Conservation (phyloP, 1,140 invertebrate species). For the Pygmarrhopalites habei region DNA sequence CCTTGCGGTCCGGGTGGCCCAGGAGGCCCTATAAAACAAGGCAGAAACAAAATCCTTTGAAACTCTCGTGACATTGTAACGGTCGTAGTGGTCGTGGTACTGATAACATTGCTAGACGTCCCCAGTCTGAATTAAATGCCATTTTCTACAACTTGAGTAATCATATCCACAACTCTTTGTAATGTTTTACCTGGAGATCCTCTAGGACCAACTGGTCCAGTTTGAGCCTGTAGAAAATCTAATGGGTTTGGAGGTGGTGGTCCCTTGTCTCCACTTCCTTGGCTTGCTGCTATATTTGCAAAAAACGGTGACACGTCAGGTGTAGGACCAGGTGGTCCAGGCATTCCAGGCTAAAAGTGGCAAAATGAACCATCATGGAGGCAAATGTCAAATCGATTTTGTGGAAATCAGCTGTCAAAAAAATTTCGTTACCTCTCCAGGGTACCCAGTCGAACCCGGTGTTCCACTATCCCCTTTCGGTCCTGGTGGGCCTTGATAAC, state of each 20-base stretch:
- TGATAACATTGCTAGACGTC: too few relatives aligned
- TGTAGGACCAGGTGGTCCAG: slow-evolving; percentile 59
- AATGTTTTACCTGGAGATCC: slow-evolving; percentile 40
- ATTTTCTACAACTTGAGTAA: too few relatives aligned
- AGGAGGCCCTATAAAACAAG: slow-evolving; percentile 52
- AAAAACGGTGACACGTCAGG: slow-evolving; percentile 53
- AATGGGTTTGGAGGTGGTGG: slow-evolving; percentile 56
- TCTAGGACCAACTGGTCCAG: slow-evolving; percentile 63
- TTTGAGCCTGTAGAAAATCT: slow-evolving; percentile 66
- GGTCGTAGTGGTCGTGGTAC: too few relatives aligned
- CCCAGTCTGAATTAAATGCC: too few relatives aligned
- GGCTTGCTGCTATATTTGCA: slow-evolving; percentile 56
- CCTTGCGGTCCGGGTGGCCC: slow-evolving; percentile 75
- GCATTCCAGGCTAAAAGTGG: slow-evolving; percentile 67
- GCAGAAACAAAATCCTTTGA: too few relatives aligned
- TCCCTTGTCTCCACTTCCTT: slow-evolving; percentile 65
- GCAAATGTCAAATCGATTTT: not conserved
- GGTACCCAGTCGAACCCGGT: slow-evolving; percentile 56
- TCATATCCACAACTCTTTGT: too few relatives aligned
- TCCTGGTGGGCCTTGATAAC: slow-evolving; percentile 52
- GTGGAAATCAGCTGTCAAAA: slow-evolving; percentile 50
- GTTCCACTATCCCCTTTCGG: slow-evolving; percentile 52
- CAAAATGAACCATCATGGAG: not conserved
- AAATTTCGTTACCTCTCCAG: too few relatives aligned
- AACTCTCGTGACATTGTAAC: too few relatives aligned